Base-by-base conservation (phyloP, 2,797 vertebrate species). In the Falco rusticolus region DNA sequence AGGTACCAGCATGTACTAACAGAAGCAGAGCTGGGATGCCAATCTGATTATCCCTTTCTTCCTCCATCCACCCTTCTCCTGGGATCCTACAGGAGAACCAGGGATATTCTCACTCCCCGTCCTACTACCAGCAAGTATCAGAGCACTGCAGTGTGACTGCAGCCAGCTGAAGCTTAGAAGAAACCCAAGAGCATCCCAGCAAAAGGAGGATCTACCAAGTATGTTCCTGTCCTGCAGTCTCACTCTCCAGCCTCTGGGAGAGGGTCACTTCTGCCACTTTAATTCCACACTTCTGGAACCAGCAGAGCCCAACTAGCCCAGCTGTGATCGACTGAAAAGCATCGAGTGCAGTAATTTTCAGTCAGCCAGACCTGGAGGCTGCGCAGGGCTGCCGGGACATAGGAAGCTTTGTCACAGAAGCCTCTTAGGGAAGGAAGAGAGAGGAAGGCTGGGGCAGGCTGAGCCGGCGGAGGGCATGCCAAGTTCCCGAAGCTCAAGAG, bases 321-420 rank as follows among this genome's bases (percentile, higher is more conserved):
- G 89, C 76, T 80, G 87, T 7, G 25, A 77, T 12, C 10, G 0
- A 51, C 16, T 81, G 82, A 82, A 87, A 90, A 72, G 41, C 87
- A 57, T 1, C 0, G 1, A 87, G 56, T 6, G 60, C 61, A 45
- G 25, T 4, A 1, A 0, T 33, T 77, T 61, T 3, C 87, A 69
- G 66, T 7, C 77, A 72, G 47, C 6, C 78, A 91, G 76, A 28
- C 41, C 84, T 59, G 60, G 65, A 74, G 81, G 69, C 81, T 85
- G 70, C 5, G 2, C 51, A 53, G 25, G 60, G 50, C 2, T 90
- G 70, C 90, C 70, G 69, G 59, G 53, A 79, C 72, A 45, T 14
- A 28, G 50, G 86, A 77, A 83, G 92, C 88, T 84, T 72, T 71
- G 75, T 56, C 85, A 94, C 24, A 87, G 91, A 89, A 89, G 33